Evolutionary conservation across 1,140 invertebrate genomes (phyloP).

Genomic region (Pseudomyrmex pallidus): DNA sequence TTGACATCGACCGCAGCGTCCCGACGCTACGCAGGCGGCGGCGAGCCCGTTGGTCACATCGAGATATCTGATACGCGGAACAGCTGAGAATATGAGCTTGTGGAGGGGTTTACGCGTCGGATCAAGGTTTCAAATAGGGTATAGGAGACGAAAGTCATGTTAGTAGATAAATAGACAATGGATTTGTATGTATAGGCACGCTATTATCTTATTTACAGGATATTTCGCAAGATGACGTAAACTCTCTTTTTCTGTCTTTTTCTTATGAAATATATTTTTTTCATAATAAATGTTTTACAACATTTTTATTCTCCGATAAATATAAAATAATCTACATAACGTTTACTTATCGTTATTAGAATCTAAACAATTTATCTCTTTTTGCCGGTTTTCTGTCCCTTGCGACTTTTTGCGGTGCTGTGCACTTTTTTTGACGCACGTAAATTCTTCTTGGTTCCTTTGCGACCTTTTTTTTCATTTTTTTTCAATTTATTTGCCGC

Average conservation of each 20-base stretch:
- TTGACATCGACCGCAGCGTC: conserved; percentile 84
- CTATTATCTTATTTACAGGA: too few relatives aligned
- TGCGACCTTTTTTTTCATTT: conserved; percentile 85
- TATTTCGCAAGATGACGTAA: conserved; percentile 45
- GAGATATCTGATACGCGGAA: conserved; percentile 76
- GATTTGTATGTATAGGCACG: not conserved
- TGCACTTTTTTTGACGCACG: conserved; percentile 57
- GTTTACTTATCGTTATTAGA: not conserved
- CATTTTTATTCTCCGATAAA: not conserved
- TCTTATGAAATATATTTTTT: too few relatives aligned
- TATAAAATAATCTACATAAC: not conserved
- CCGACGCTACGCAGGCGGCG: conserved; percentile 79
- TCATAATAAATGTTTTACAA: too few relatives aligned
- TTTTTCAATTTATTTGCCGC: conserved; percentile 87
- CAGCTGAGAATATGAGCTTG: conserved; percentile 62
- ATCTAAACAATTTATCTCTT: not conserved
- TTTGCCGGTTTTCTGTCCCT: not conserved
- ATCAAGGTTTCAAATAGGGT: conserved; percentile 9
- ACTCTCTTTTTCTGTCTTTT: not conserved
- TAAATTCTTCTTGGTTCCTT: conserved; percentile 73
- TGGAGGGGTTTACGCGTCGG: conserved; percentile 4
- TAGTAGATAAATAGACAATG: not conserved
- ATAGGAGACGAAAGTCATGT: not conserved
- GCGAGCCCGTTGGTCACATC: conserved; percentile 76
- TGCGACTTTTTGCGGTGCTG: not conserved